A percentile compares a stretch with the other conserved stretches of the same genome.
Evolutionary conservation across 92 coral and sea anemone genomes (phyloP).

Genomic region (Actinostola sp.): DNA sequence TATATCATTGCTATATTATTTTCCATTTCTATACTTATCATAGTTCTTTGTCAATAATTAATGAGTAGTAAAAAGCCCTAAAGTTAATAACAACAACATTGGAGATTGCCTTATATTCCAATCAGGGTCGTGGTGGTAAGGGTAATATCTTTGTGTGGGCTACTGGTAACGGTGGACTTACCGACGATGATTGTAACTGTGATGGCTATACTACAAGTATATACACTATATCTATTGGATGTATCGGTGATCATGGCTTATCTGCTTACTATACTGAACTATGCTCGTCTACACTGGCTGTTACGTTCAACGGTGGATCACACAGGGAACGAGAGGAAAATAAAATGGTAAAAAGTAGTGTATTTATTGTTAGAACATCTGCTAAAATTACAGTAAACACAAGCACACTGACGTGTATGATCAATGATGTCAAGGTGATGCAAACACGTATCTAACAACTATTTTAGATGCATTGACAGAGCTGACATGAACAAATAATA

Average conservation of each 20-base stretch:
- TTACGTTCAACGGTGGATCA: conserved; percentile 92
- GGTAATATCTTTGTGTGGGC: conserved; percentile 96
- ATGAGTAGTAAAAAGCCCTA: too few relatives aligned
- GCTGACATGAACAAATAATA: too few relatives aligned
- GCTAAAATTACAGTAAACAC: too few relatives aligned
- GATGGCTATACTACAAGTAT: conserved; percentile 94
- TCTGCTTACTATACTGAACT: conserved; percentile 95
- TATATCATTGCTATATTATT: too few relatives aligned
- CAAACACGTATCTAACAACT: too few relatives aligned
- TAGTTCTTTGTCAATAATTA: background rate
- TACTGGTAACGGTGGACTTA: conserved; percentile 93
- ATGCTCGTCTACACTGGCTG: conserved; percentile 92
- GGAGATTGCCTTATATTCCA: too few relatives aligned
- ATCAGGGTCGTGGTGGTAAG: conserved; percentile 89
- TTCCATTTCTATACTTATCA: too few relatives aligned
- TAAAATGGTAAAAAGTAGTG: conserved; percentile 91
- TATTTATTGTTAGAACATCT: too few relatives aligned
- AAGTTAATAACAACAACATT: too few relatives aligned
- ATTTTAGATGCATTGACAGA: too few relatives aligned
- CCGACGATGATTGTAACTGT: conserved; percentile 94
- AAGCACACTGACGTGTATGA: too few relatives aligned
- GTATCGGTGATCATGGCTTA: conserved; percentile 91
- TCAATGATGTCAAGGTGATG: too few relatives aligned
- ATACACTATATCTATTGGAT: conserved; percentile 83
- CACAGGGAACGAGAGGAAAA: conserved; percentile 92